A percentile compares a stretch with the other conserved stretches of the same genome.
Conservation (phyloP, 2,113 vertebrate genomes). For the Corydoras sp. region DNA sequence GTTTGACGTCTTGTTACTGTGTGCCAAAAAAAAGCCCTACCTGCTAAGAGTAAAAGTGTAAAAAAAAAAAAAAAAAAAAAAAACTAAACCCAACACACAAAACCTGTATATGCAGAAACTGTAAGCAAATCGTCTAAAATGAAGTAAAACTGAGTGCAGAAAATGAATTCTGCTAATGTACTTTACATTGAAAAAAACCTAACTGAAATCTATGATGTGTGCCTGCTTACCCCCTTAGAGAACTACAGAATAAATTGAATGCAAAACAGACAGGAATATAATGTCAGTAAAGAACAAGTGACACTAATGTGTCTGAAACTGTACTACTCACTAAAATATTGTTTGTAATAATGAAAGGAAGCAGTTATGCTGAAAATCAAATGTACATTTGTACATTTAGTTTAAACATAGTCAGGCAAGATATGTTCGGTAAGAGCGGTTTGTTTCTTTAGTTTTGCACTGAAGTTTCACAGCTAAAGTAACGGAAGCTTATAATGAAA, state of each 20-base stretch:
- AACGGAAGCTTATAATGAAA: too few species aligned
- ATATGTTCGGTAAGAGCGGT: too few species aligned
- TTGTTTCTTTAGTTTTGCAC: too few species aligned
- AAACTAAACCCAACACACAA: slow-evolving; percentile 16
- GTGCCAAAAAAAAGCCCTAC: slow-evolving; percentile 23
- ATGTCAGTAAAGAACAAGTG: slow-evolving; percentile 26
- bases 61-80: slow-evolving; percentile 17
- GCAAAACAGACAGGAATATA: slow-evolving; percentile 20
- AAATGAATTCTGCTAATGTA: background rate
- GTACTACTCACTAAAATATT: slow-evolving; percentile 17
- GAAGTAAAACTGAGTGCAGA: background rate
- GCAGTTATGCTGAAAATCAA: background rate
- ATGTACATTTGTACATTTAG: background rate
- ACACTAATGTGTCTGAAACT: background rate
- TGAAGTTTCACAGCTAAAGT: too few species aligned
- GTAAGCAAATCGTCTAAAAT: background rate
- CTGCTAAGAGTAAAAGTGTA: slow-evolving; percentile 13
- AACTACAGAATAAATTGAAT: slow-evolving; percentile 28
- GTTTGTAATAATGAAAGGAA: slow-evolving; percentile 14
- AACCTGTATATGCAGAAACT: background rate
- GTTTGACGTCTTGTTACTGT: slow-evolving; percentile 26
- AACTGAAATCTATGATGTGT: slow-evolving; percentile 16
- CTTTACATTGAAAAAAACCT: background rate
- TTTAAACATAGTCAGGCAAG: too few species aligned
- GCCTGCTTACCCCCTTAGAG: slow-evolving; percentile 12